These are phyloP conservation scores for pig (Sus scrofa) DNA, from an alignment of 2,113 vertebrate genomes.

Conservation along the genomic window DNA sequence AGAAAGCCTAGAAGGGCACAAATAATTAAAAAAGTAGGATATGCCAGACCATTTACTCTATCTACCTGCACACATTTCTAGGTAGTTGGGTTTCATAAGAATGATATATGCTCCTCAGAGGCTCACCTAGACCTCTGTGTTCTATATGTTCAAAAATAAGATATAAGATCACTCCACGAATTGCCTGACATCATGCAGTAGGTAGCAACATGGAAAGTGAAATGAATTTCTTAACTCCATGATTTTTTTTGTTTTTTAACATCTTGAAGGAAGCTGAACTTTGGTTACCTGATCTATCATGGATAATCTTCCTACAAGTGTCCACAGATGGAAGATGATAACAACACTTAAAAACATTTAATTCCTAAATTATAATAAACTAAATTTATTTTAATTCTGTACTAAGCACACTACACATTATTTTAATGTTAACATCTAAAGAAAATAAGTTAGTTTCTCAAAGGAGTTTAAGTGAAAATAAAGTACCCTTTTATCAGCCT, in stretches of 20 bases:
- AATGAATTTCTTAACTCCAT: neutral
- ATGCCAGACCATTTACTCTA: neutral
- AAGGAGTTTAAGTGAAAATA: constrained; percentile 16
- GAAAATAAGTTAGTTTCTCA: neutral
- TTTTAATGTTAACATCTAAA: neutral
- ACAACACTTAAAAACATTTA: neutral
- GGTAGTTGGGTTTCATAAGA: neutral
- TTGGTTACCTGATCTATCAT: neutral
- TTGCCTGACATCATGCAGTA: neutral
- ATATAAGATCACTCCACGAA: neutral
- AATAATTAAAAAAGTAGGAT: neutral
- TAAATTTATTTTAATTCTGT: neutral
- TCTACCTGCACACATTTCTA: neutral
- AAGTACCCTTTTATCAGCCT: neutral
- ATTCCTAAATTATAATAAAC: neutral
- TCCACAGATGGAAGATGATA: constrained; percentile 12
- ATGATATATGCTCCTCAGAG: neutral
- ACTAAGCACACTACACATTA: neutral
- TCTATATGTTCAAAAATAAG: constrained; percentile 5
- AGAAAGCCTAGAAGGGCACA: neutral
- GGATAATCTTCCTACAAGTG: neutral
- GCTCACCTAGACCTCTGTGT: neutral
- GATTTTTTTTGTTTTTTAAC: neutral
- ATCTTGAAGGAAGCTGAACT: neutral
- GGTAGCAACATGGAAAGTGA: neutral